Evolutionary conservation across 2,113 vertebrate species (phyloP).

Genomic region (Aix galericulata): DNA sequence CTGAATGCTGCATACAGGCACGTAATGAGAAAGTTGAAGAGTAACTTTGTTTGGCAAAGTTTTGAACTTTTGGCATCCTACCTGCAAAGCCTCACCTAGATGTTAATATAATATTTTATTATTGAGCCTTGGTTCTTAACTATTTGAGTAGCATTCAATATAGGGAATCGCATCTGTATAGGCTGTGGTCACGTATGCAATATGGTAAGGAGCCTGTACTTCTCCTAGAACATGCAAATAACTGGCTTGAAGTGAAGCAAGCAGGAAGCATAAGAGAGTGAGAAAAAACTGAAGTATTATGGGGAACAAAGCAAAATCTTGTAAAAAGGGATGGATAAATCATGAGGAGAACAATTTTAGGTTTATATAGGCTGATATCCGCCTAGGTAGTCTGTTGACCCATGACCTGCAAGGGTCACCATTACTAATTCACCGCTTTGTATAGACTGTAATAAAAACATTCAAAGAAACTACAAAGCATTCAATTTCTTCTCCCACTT

Average conservation of each 20-base stretch:
- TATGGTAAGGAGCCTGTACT: not conserved
- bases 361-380: not conserved
- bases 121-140: not conserved
- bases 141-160: not conserved
- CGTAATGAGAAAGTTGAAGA: not conserved
- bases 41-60: not conserved
- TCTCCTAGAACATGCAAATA: not conserved
- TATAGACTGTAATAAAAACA: not conserved
- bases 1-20: not conserved
- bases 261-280: not conserved
- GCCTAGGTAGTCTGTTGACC: not conserved
- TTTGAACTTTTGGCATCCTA: not conserved
- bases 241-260: not conserved
- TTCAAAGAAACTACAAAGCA: not conserved
- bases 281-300: not conserved
- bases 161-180: not conserved
- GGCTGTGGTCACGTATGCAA: not conserved
- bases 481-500: not conserved
- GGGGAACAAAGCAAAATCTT: not conserved
- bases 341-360: not conserved
- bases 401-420: not conserved
- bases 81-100: not conserved
- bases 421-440: not conserved
- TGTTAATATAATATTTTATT: not conserved
- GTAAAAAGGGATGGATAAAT: not conserved